Evolutionary conservation across 2,888 invertebrate species (phyloP).

Genomic region (Cerceris rybyensis): DNA sequence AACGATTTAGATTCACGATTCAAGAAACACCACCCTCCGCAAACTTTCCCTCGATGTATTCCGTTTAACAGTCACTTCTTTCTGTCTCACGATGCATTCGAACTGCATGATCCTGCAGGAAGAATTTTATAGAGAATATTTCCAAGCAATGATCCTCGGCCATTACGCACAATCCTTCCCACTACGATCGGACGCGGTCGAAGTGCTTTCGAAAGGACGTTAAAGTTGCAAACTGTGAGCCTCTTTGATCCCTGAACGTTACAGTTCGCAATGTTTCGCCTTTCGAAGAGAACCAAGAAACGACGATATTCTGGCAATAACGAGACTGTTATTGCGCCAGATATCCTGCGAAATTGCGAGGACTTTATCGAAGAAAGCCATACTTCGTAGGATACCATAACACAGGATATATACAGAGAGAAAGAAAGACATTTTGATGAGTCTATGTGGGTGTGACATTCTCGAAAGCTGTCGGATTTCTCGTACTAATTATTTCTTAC

Average conservation of each 20-base stretch:
- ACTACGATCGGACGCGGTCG: conserved; percentile 18
- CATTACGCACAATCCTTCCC: conserved; percentile 44
- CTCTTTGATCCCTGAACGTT: conserved; percentile 44
- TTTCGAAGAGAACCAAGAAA: conserved; percentile 36
- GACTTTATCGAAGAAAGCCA: not conserved
- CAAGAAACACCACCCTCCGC: not conserved
- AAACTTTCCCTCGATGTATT: not conserved
- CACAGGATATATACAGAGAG: not conserved
- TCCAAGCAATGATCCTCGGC: conserved; percentile 46
- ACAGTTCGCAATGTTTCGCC: conserved; percentile 16
- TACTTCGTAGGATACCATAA: conserved; percentile 8
- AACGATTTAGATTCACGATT: not conserved
- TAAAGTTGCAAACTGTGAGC: conserved; percentile 47
- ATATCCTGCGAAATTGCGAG: conserved; percentile 42
- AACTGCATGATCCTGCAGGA: conserved; percentile 33
- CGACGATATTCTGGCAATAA: conserved; percentile 45
- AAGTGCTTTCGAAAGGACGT: conserved; percentile 38
- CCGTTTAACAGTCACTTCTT: not conserved
- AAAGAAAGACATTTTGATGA: not conserved
- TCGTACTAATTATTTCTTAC: conserved; percentile 45
- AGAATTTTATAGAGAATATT: conserved; percentile 35
- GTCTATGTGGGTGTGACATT: not conserved
- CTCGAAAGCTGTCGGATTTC: conserved; percentile 1
- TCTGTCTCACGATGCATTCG: conserved; percentile 6
- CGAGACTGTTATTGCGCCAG: conserved; percentile 41